A percentile compares a stretch with the other conserved stretches of the same genome.
Evolutionary conservation across 1,140 invertebrate species (phyloP).

Genomic region (Oryctes rhinoceros): DNA sequence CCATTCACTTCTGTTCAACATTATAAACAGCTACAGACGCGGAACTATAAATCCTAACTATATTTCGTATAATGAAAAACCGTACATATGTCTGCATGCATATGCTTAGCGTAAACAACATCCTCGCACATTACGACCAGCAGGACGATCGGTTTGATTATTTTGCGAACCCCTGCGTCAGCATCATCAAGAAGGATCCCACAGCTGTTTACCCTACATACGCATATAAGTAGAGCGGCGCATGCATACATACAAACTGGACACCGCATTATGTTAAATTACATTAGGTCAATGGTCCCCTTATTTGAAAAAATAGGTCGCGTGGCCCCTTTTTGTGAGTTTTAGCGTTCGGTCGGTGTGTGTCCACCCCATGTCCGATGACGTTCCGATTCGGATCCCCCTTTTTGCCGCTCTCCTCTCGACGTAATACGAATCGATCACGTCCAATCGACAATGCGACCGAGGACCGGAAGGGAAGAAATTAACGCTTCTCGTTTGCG

Average conservation of each 20-base stretch:
- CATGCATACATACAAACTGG: conserved; percentile 40
- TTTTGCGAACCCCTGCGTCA: conserved; percentile 47
- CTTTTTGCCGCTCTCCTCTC: background rate
- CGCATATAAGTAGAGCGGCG: conserved; percentile 10
- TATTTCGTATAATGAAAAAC: too few relatives aligned
- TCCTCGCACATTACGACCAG: background rate
- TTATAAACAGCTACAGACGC: too few relatives aligned
- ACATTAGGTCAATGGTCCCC: conserved; percentile 48
- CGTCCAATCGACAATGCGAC: conserved; percentile 16
- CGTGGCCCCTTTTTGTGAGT: conserved; percentile 50
- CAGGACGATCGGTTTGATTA: conserved; percentile 5
- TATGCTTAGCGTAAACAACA: background rate
- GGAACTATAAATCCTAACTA: too few relatives aligned
- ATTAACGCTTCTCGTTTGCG: background rate
- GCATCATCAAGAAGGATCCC: conserved; percentile 27
- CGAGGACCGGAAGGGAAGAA: background rate
- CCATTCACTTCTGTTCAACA: too few relatives aligned
- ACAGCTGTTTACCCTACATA: conserved; percentile 47
- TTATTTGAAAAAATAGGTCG: conserved; percentile 48
- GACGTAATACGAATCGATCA: conserved; percentile 22
- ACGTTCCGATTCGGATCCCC: background rate
- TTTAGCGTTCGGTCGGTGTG: conserved; percentile 44
- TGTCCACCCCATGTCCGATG: conserved; percentile 45
- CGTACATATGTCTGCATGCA: too few relatives aligned
- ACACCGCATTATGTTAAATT: conserved; percentile 49